Conservation (phyloP, 2,888 invertebrate genomes). For the Ennomos quercinarius region DNA sequence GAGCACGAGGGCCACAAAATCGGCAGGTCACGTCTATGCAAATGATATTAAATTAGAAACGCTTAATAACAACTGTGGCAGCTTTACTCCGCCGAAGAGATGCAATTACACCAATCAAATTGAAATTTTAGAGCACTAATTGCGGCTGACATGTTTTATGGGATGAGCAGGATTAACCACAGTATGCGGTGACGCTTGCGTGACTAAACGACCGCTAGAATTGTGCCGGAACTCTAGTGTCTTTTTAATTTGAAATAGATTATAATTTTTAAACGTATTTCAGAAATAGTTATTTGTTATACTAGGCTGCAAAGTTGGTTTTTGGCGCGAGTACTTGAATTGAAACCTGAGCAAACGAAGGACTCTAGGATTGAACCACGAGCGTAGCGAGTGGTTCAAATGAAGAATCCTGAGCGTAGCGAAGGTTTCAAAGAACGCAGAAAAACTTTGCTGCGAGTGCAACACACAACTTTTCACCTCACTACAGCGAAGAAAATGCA, state of each 20-base stretch:
- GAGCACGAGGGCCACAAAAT: slow-evolving; percentile 35
- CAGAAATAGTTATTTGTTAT: too few relatives aligned
- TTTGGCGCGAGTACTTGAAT: too few relatives aligned
- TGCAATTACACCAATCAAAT: slow-evolving; percentile 85
- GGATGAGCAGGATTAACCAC: slow-evolving; percentile 37
- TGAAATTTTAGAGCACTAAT: slow-evolving; percentile 81
- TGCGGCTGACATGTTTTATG: slow-evolving; percentile 77
- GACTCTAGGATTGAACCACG: too few relatives aligned
- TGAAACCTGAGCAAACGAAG: too few relatives aligned
- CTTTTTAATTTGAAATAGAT: neutral
- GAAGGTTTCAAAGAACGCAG: too few relatives aligned
- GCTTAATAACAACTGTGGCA: slow-evolving; percentile 84
- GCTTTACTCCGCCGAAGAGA: slow-evolving; percentile 75
- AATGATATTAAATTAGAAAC: slow-evolving; percentile 84
- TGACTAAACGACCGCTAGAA: slow-evolving; percentile 33
- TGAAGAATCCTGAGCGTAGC: too few relatives aligned
- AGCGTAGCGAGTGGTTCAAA: too few relatives aligned
- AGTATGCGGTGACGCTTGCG: slow-evolving; percentile 16
- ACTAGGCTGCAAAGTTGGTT: too few relatives aligned
- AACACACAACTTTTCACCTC: too few relatives aligned
- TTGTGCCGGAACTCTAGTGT: slow-evolving; percentile 22
- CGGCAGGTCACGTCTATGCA: slow-evolving; percentile 82
- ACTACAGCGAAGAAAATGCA: too few relatives aligned
- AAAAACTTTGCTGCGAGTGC: too few relatives aligned
- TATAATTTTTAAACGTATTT: too few relatives aligned